Percentiles rank a stretch among this genome's conserved stretches.
Evolutionary conservation across 1,140 invertebrate species (phyloP).

Genomic region (Phymastichus coffea): DNA sequence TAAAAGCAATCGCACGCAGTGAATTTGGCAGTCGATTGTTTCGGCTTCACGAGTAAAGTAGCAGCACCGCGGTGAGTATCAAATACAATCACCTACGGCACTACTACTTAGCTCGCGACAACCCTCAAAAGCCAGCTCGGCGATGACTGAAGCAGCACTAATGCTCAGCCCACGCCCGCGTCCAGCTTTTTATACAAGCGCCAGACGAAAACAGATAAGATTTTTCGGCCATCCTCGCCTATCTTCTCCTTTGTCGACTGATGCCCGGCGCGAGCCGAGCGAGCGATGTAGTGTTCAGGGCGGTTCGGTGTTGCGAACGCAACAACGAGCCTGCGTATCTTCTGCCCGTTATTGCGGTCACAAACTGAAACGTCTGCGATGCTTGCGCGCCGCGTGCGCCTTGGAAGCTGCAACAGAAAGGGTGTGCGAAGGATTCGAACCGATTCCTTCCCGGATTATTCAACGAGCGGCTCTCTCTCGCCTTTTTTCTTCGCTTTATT

Average conservation of each 20-base stretch:
- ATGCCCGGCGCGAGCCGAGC: background rate
- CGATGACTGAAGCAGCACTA: no score
- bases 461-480: no score
- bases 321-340: constrained; percentile 42
- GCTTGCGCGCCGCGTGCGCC: no score
- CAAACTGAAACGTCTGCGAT: constrained; percentile 49
- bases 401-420: no score
- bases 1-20: no score
- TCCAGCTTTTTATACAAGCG: no score
- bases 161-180: no score
- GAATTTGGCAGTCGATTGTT: constrained; percentile 19
- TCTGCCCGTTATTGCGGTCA: constrained; percentile 54
- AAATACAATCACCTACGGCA: constrained; percentile 50
- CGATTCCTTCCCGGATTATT: no score
- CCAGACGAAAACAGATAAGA: background rate
- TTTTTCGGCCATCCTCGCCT: background rate
- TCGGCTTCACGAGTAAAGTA: constrained; percentile 44
- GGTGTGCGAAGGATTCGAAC: no score
- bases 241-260: constrained; percentile 9
- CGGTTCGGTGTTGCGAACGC: constrained; percentile 47
- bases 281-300: constrained; percentile 25
- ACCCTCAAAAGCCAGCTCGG: no score
- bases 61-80: constrained; percentile 47
- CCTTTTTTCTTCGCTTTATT: no score
- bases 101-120: constrained; percentile 52